Evolutionary conservation across 2,888 invertebrate genomes (phyloP), one percentile per base, ranked within the genome.

Genomic region (Abscondita cerata): DNA sequence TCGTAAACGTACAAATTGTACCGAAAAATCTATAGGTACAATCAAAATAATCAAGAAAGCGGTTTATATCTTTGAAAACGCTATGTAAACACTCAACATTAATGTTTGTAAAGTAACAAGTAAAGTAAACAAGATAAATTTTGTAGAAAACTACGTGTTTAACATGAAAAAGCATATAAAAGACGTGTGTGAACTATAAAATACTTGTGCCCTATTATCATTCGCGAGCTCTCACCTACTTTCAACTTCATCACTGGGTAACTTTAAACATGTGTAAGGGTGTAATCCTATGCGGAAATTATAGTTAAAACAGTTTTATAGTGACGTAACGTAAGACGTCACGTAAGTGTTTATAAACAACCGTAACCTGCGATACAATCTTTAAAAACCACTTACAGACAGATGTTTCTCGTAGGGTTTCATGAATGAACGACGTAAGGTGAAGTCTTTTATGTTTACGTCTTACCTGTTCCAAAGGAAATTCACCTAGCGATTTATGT

Each of bases 171-270:
- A 74, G 74, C 71, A 75, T 73, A 76, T 75, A 73, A 76, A 77
- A 76, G 75, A 73, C 72, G 71, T 75, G 75, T 75, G 76, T 75
- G 73, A 76, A 76, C 75, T 66, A 63, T 52, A 62, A 68, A 68
- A 68, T 78, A 78, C 78, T 78, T 78, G 76, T 77, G 75, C 66
- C 75, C 76, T 75, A 78, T 78, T 78, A 78, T 77, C 76, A 75
- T 70, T 75, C 75, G 76, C 75, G 77, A 78, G 78, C 78, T 70
- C 78, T 78, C 44, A 61, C 56, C 61, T 46, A 61, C 61, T 61
- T 60, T 40, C 61, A 61, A 47, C 55, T 47, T 25, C 15, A 56
- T 48, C 56, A 41, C 52, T 18, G 47, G 47, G 38, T 50, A 19
- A 51, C 55, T 25, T 18, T 13, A 33, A 25, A 25, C 25, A 25